Evolutionary conservation across 2,797 vertebrate genomes (phyloP).

Genomic region (Rhinella marina): DNA sequence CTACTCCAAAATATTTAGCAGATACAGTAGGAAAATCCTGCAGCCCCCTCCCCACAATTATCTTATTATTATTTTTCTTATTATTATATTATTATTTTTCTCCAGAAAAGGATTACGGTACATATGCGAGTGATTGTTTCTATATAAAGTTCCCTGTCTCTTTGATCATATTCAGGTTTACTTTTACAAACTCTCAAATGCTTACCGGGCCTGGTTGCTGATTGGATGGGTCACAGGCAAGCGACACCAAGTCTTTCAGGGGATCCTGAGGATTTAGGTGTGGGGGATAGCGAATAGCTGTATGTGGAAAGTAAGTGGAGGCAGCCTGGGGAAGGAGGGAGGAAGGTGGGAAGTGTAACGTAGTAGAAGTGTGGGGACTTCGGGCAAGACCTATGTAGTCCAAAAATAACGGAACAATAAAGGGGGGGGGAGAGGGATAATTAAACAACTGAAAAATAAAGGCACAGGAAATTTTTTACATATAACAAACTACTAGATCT

Average conservation of each 20-base stretch:
- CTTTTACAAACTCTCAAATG: conserved; percentile 37
- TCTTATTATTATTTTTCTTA: too few relatives aligned
- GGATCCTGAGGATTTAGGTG: conserved; percentile 94
- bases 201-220: conserved; percentile 92
- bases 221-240: conserved; percentile 94
- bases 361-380: conserved; percentile 90
- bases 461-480: background rate
- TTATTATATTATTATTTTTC: too few relatives aligned
- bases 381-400: conserved; percentile 83
- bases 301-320: conserved; percentile 91
- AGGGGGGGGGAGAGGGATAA: background rate
- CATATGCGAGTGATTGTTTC: background rate
- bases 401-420: background rate
- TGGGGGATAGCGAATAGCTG: conserved; percentile 93
- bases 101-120: background rate
- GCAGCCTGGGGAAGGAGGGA: conserved; percentile 85
- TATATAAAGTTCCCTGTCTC: background rate
- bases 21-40: background rate
- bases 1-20: background rate
- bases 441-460: background rate
- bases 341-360: conserved; percentile 91
- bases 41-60: background rate
- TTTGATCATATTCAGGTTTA: background rate
- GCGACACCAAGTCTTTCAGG: conserved; percentile 92
- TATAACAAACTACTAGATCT: background rate